Conservation (phyloP, 2,797 vertebrate species). For the Emydoidea blandingii region DNA sequence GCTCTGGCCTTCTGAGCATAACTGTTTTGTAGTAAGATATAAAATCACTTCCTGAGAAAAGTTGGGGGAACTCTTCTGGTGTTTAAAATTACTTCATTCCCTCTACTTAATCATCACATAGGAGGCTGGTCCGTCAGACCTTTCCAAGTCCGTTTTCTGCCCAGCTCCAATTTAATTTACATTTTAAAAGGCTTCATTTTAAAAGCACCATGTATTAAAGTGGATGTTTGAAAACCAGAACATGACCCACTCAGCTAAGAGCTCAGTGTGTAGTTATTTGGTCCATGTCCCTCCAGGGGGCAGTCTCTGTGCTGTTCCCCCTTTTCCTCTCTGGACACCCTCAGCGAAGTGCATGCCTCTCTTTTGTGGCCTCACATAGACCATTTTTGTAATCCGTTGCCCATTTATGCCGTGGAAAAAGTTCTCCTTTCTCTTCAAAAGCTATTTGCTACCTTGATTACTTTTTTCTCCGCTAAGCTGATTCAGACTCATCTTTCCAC, state of each 20-base stretch:
- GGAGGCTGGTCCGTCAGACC: not conserved
- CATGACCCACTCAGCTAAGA: not conserved
- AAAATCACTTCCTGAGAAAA: not conserved
- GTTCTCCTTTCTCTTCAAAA: constrained; percentile 21
- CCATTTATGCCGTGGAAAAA: not conserved
- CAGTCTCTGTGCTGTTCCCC: not conserved
- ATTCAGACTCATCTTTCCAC: not conserved
- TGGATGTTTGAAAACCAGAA: not conserved
- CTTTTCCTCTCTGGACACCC: not conserved
- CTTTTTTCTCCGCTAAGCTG: constrained; percentile 5
- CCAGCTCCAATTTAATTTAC: not conserved
- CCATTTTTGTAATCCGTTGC: not conserved
- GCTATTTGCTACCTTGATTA: constrained; percentile 13
- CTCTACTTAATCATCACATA: not conserved
- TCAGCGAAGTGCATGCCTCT: not conserved
- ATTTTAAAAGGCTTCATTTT: not conserved
- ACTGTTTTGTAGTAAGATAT: not conserved
- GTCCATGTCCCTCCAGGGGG: not conserved
- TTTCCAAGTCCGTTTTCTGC: not conserved
- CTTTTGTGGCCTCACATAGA: not conserved
- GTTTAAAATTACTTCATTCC: not conserved
- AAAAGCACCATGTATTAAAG: not conserved
- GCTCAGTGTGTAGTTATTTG: not conserved
- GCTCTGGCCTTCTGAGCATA: not conserved
- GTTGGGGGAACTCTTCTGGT: accelerated